A percentile compares a stretch with the other conserved stretches of the same genome.
Conservation (phyloP, 2,888 invertebrate genomes). For the Drosophila nr. fundita region DNA sequence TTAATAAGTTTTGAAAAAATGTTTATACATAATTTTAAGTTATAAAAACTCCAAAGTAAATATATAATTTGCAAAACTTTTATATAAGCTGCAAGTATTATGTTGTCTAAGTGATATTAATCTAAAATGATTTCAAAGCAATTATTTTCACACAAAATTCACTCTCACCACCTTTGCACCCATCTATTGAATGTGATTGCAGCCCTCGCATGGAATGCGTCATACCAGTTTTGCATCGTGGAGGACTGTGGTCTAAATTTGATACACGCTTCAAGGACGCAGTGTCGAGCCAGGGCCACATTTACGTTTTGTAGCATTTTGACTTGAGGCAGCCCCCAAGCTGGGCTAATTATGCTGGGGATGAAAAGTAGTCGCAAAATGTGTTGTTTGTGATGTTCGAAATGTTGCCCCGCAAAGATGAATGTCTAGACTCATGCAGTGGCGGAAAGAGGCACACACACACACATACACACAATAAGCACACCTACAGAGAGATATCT, state of each 20-base stretch:
- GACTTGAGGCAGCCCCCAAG: conserved; percentile 20
- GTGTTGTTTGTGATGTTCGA: conserved; percentile 25
- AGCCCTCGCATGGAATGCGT: conserved; percentile 36
- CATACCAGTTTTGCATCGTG: not conserved
- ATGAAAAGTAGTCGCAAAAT: conserved; percentile 67
- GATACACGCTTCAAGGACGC: conserved; percentile 69
- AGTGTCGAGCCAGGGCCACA: conserved; percentile 13
- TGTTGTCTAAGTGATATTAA: not conserved
- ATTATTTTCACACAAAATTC: not conserved
- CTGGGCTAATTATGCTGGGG: conserved; percentile 65
- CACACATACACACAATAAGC: conserved; percentile 1
- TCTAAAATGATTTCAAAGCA: not conserved
- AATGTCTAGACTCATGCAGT: conserved; percentile 54
- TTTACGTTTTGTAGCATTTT: conserved; percentile 23
- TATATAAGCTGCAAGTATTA: not conserved
- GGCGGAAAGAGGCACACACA: conserved; percentile 2
- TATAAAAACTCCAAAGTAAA: not conserved
- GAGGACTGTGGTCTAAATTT: conserved; percentile 50
- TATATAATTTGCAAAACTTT: not conserved
- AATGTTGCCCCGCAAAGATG: conserved; percentile 44
- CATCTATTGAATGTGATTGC: conserved; percentile 10
- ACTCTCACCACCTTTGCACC: not conserved
- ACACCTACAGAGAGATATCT: conserved; percentile 26
- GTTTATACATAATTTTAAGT: not conserved
- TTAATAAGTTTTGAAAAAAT: not conserved